Base-by-base conservation (phyloP, 2,888 invertebrate species). In the Tenthredo amoena region DNA sequence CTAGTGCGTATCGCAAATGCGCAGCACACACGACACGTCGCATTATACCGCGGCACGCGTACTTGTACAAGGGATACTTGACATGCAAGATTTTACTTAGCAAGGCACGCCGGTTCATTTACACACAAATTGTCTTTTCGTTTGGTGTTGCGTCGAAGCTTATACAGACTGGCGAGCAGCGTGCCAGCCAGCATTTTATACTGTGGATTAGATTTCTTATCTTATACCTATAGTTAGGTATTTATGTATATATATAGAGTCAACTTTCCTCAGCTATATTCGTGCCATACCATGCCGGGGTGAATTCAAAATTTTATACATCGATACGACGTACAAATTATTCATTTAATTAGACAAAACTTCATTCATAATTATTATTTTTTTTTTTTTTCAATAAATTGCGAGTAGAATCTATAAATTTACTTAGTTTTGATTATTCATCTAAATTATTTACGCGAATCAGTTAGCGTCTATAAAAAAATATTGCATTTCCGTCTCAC, bases 401-500 rank as follows among this genome's bases (percentile, higher is more conserved):
- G 3, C 12, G 43, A 43, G 5, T 7, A 7, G 2, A 55, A 55
- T 55, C 50, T 18, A 18, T 50, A 50, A 72, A 68, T 58, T 82
- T 43, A n/a, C 55, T 12, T n/a, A 15, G 18, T 37, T 55, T 34
- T 0, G 12, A 47, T 47, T 4, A 47, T 55, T 15, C 7, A n/a
- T 55, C 6, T 18, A 7, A 55, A 7, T 1, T 6, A 55, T 55
- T n/a, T n/a, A 5, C 55, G 1, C 6, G 18, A 50, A 50, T 50
- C 0, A 5, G 5, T 50, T 6, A 26, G 12, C 12, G 43, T 10
- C 21, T n/a, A 31, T n/a, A 47, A 18, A 76, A 76, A 84, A 31
- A 85, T 55, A 31, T 71, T 18, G 18, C 21, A 21, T 10, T 55
- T 34, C n/a, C 1, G 26, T 88, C 93, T 89, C 89, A 96, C 96